Conservation (phyloP, 2,797 vertebrate species). For the Mycteria americana region DNA sequence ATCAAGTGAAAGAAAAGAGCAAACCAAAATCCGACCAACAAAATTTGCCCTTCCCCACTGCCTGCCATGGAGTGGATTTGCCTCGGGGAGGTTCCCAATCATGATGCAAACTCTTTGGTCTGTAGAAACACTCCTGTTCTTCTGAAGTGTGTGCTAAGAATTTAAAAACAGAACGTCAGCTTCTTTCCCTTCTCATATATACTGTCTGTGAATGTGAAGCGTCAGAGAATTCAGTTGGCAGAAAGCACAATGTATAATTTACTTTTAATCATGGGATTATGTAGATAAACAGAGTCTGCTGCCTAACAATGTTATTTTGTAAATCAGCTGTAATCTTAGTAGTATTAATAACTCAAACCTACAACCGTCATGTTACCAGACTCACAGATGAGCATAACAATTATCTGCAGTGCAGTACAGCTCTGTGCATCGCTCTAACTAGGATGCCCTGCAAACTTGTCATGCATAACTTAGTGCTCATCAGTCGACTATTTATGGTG, state of each 20-base stretch:
- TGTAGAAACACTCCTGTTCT: not conserved
- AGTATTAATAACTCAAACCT: not conserved
- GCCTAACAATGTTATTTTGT: not conserved
- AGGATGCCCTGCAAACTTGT: not conserved
- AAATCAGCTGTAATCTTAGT: constrained; percentile 37
- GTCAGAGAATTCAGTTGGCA: not conserved
- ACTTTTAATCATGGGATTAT: constrained; percentile 38
- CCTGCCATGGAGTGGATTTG: not conserved
- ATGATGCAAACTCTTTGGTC: not conserved
- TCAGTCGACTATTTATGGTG: not conserved
- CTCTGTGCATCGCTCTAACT: not conserved
- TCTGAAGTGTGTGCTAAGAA: not conserved
- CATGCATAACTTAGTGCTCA: not conserved
- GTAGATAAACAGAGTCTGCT: not conserved
- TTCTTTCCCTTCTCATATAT: not conserved
- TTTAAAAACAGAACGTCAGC: not conserved
- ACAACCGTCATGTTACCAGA: not conserved
- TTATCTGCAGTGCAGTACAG: not conserved
- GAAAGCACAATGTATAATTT: not conserved
- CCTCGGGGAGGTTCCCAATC: not conserved
- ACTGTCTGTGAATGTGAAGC: not conserved
- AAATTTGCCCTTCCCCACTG: not conserved
- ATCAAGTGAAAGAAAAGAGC: not conserved
- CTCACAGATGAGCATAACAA: not conserved
- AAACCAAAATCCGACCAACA: not conserved